Conservation (phyloP, 2,113 vertebrate genomes). For the Rhineura floridana region DNA sequence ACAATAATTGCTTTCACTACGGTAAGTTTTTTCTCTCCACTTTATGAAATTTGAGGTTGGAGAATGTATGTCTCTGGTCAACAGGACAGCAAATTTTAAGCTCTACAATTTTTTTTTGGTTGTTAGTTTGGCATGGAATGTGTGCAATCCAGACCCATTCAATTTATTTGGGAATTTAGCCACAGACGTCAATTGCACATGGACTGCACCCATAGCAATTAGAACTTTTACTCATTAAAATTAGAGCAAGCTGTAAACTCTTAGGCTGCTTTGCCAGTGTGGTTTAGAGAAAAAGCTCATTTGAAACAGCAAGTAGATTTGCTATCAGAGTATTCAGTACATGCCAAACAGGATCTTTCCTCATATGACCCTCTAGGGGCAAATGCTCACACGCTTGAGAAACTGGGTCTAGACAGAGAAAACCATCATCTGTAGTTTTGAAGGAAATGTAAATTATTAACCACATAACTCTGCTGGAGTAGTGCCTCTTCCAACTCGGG, state of each 20-base stretch:
- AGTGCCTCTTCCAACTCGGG: slow-evolving; percentile 21
- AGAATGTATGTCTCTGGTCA: neutral
- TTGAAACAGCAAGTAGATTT: slow-evolving; percentile 43
- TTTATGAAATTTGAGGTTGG: slow-evolving; percentile 20
- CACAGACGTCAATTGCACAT: neutral
- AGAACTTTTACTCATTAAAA: neutral
- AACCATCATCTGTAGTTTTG: slow-evolving; percentile 39
- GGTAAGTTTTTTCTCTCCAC: slow-evolving; percentile 18
- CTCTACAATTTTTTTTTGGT: neutral
- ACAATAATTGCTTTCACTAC: slow-evolving; percentile 28
- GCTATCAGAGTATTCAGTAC: slow-evolving; percentile 29
- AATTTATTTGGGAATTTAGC: neutral
- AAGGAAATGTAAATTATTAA: slow-evolving; percentile 53
- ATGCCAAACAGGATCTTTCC: slow-evolving; percentile 31
- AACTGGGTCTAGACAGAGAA: slow-evolving; percentile 50
- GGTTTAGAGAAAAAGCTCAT: slow-evolving; percentile 40
- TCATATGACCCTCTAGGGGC: slow-evolving; percentile 31
- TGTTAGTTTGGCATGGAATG: neutral
- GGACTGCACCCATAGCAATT: neutral
- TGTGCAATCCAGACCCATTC: neutral
- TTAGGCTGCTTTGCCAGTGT: slow-evolving; percentile 6
- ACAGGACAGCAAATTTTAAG: neutral
- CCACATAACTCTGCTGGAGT: neutral
- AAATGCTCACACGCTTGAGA: slow-evolving; percentile 47
- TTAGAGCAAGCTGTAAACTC: slow-evolving; percentile 18